Evolutionary conservation across 2,797 vertebrate species (phyloP), one percentile per base, ranked within the genome.

Genomic region (Tachyglossus aculeatus): DNA sequence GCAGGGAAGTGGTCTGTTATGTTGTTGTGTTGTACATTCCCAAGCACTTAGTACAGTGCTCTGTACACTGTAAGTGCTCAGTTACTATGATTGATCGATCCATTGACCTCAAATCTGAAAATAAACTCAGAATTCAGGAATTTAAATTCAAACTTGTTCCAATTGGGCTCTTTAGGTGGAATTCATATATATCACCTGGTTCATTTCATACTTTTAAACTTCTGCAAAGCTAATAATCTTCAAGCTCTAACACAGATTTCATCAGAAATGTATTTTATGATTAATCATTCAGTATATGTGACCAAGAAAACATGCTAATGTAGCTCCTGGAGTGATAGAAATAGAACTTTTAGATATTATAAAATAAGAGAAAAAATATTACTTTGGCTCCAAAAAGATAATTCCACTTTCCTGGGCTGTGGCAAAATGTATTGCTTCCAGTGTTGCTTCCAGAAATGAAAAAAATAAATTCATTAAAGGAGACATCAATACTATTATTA

Each of bases 271-370:
- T 43, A 57, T 48, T 74, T 24, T 16, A 57, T 36, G 29, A 43
- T 68, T 52, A 57, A 27, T 47, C 22, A n/a, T 73, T 52, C 48
- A 10, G 50, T 44, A 67, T 78, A 38, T 58, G 29, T 37, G 57
- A 67, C 52, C 52, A 63, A 71, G 37, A 55, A 61, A 62, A 67
- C 36, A 75, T 67, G 21, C 10, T 67, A 70, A 67, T 64, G 43
- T 9, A 58, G 44, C 51, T n/a, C 69, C 51, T 77, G 77, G 64
- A 43, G 14, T 33, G 27, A 66, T 64, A 2, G 33, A 54, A 19
- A 4, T 44, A 18, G 48, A 67, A 59, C 74, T 44, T 41, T 74
- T 39, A 21, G 15, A 32, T 52, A 53, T 10, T 39, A 53, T 48
- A 36, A 65, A 64, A 22, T 21, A 1, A 12, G 31, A 16, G 41